Base-by-base conservation (phyloP, 2,888 invertebrate genomes). In the Catocala nupta region DNA sequence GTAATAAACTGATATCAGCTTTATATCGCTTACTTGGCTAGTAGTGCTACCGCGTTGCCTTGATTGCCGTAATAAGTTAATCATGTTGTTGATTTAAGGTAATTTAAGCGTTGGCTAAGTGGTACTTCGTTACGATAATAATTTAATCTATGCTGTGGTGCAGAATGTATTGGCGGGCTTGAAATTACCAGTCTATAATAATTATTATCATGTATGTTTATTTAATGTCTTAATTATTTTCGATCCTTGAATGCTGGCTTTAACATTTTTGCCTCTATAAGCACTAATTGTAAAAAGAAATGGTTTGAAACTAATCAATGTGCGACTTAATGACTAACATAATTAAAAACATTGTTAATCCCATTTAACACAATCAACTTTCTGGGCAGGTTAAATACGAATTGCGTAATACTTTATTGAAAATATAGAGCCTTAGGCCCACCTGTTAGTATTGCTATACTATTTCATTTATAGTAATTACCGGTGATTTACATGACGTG, bases 401-500 rank as follows among this genome's bases (percentile, higher is more conserved):
- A 49, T 77, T 78, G 61, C 59, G 59, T 60, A 78, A 77, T 64
- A 65, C 53, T 62, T 70, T 72, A 70, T 75, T 76, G 70, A 76
- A 76, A 66, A 71, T 34, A 55, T 65, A 57, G 61, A 68, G 75
- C 75, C 76, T 78, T 42, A 77, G 73, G 77, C 77, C 61, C 64
- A 73, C 65, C 71, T 71, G 78, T 78, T 73, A 58, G 57, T 75
- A 70, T 65, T 69, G 71, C 63, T 65, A 55, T 57, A 69, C 67
- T 63, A 68, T 75, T 77, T 75, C 71, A 65, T 75, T 75, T 73
- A 65, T 66, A 68, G 73, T 78, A 68, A 77, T 75, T 77, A 78
- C 60, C 60, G 79, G 82, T 84, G 75, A 81, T 80, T 81, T 83
- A 81, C 77, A 77, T 79, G 82, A 78, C 73, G 77, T 69, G 51